Evolutionary conservation across 1,140 invertebrate species (phyloP), one percentile per base, ranked within the genome.

Genomic region (Paralvinella palmiformis): DNA sequence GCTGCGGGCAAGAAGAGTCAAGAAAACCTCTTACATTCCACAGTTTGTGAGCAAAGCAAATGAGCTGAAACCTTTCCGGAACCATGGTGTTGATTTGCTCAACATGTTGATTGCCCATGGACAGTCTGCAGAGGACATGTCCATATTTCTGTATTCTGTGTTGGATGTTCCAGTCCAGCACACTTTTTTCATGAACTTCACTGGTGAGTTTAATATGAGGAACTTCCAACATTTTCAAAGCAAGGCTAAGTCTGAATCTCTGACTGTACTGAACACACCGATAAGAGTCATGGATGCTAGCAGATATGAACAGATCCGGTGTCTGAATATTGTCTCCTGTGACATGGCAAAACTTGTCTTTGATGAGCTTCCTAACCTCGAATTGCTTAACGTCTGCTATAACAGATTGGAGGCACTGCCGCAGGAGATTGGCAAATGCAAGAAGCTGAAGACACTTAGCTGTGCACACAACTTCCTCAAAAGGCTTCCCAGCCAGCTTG

Each of bases 151-250:
- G 15, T 63, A 63, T 36, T 63, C 62, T 13, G 31, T 63, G 1
- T 20, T 63, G 6, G 62, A 63, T 36, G 62, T 63, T 5, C 50
- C 50, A 15, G 62, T 63, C 20, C 17, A 29, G 7, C 48, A 55
- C 22, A 33, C 33, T 17, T 63, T 63, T 52, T 37, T 56, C 53
- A n/a, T 56, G 2, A 55, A 63, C 36, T 22, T 31, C 4, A n/a
- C 13, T 2, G 62, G 52, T 24, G 62, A 56, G n/a, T 17, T 63
- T 4, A 63, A 56, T 32, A 63, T 63, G 62, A 63, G 33, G 53
- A 63, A 63, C 36, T 63, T 63, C 62, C 62, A 56, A 27, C 31
- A 52, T 13, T 63, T 33, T 52, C 50, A 56, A 20, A 22, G 20
- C 4, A 56, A 56, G 33, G 32, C 52, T 24, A 57, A 37, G 24